These are phyloP conservation scores for Venusia cambrica DNA, from an alignment of 2,888 invertebrate genomes.

Conservation along the genomic window DNA sequence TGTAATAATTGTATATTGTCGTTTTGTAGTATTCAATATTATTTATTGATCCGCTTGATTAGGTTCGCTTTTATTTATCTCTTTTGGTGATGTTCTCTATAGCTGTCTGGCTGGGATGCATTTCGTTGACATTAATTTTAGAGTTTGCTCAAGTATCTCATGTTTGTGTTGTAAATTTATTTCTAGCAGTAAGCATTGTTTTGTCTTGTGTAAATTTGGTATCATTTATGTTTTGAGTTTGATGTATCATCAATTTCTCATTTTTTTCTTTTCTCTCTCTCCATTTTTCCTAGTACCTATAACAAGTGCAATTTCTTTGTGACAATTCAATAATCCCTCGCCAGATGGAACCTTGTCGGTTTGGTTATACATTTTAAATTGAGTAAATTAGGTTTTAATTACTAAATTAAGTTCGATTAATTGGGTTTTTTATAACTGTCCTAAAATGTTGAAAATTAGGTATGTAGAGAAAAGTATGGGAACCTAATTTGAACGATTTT, in stretches of 20 bases:
- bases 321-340: constrained; percentile 49
- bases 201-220: constrained; percentile 41
- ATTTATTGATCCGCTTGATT: constrained; percentile 77
- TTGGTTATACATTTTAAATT: constrained; percentile 55
- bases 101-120: constrained; percentile 73
- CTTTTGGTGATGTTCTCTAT: constrained; percentile 52
- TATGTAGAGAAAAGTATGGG: constrained; percentile 54
- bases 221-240: constrained; percentile 14
- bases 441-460: constrained; percentile 58
- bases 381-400: constrained; percentile 35
- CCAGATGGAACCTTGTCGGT: constrained; percentile 62
- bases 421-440: constrained; percentile 60
- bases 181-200: constrained; percentile 55
- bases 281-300: constrained; percentile 6
- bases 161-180: constrained; percentile 64
- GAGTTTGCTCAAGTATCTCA: constrained; percentile 71
- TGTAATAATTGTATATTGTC: constrained; percentile 79
- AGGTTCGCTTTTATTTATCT: constrained; percentile 55
- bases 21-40: constrained; percentile 75
- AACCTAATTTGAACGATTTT: constrained; percentile 68
- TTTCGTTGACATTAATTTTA: constrained; percentile 48
- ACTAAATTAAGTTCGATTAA: constrained; percentile 61
- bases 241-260: constrained; percentile 5
- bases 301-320: constrained; percentile 30
- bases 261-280: constrained; percentile 4